A percentile compares a stretch with the other conserved stretches of the same genome.
Conservation (phyloP, 2,113 vertebrate genomes). For the Tringa solitaria region DNA sequence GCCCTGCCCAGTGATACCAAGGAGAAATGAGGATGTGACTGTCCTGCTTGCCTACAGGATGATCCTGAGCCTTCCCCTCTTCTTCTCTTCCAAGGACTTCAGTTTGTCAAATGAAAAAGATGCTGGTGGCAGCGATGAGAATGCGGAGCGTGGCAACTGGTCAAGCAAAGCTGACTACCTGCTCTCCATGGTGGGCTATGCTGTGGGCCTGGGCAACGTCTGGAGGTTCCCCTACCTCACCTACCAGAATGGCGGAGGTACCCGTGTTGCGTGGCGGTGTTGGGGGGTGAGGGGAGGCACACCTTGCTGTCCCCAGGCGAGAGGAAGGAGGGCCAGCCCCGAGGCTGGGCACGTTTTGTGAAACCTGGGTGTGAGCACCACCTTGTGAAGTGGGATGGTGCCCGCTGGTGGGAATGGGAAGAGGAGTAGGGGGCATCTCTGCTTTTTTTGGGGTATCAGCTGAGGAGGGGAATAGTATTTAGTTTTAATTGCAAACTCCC, state of each 20-base stretch:
- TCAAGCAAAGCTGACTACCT: slow-evolving; percentile 89
- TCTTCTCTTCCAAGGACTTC: slow-evolving; percentile 60
- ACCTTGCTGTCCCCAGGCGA: background rate
- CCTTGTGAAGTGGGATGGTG: background rate
- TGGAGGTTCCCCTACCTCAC: slow-evolving; percentile 96
- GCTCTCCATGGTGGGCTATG: slow-evolving; percentile 93
- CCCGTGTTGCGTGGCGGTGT: background rate
- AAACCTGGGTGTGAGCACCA: background rate
- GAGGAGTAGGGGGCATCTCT: background rate
- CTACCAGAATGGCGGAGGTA: slow-evolving; percentile 94
- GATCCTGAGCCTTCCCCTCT: background rate
- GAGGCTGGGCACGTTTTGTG: background rate
- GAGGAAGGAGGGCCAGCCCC: background rate
- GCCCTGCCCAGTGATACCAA: background rate
- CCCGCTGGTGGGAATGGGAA: background rate
- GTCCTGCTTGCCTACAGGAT: background rate
- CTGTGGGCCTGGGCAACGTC: slow-evolving; percentile 93
- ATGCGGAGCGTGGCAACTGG: slow-evolving; percentile 89
- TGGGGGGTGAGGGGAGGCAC: background rate
- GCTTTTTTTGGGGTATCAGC: background rate
- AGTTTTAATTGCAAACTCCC: background rate
- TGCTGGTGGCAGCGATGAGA: slow-evolving; percentile 67
- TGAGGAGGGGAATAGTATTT: background rate
- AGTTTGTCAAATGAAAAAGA: slow-evolving; percentile 46
- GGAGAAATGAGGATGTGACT: background rate